phyloP scores from a whole-genome alignment of 1,140 invertebrate species.

The Drosophila varians region DNA sequence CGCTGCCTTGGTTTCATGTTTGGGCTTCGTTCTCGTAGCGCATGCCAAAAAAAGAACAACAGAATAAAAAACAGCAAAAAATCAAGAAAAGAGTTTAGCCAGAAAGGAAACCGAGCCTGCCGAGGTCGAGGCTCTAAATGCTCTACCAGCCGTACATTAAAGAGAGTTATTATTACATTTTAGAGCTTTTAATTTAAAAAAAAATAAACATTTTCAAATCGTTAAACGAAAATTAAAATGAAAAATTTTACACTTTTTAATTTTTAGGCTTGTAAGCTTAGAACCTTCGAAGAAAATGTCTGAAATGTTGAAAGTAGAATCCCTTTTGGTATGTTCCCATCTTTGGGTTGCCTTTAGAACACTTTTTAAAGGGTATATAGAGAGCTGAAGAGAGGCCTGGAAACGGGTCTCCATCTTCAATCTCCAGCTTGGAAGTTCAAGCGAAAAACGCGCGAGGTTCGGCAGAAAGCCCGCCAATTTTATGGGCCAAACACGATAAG shows the following conservation, averaged over 20 bases:
- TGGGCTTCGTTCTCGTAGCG: conserved; percentile 45
- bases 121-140: neutral
- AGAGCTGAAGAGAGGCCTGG: conserved; percentile 17
- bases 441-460: conserved; percentile 72
- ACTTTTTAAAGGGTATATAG: conserved; percentile 14
- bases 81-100: conserved; percentile 33
- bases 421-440: conserved; percentile 59
- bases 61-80: conserved; percentile 12
- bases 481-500: conserved; percentile 68
- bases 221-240: too few relatives aligned
- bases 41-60: conserved; percentile 75
- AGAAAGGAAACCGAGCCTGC: neutral
- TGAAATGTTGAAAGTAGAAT: neutral
- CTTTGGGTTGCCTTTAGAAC: neutral
- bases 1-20: conserved; percentile 32
- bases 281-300: neutral
- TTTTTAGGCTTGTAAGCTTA: too few relatives aligned
- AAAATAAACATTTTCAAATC: too few relatives aligned
- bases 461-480: conserved; percentile 77
- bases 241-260: too few relatives aligned
- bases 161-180: neutral
- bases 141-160: neutral
- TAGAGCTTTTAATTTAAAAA: neutral
- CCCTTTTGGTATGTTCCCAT: neutral
- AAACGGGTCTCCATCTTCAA: conserved; percentile 35